These are phyloP conservation scores for Chiroxiphia lanceolata DNA, from an alignment of 2,797 vertebrate species.

Conservation along the genomic window DNA sequence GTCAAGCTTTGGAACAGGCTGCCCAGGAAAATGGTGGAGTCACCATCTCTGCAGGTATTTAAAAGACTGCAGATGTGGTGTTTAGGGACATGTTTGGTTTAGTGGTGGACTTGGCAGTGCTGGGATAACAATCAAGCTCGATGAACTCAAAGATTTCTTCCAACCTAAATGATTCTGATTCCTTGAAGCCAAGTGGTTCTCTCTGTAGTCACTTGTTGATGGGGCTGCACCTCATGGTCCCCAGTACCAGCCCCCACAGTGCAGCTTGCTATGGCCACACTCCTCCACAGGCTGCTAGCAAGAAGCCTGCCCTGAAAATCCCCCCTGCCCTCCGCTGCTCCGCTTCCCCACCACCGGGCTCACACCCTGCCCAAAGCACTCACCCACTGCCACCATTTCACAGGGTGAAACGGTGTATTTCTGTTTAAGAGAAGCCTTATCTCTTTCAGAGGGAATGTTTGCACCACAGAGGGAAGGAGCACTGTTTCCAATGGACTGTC, in stretches of 20 bases:
- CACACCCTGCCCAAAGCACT: not conserved
- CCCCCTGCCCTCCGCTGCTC: no score
- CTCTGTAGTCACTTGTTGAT: not conserved
- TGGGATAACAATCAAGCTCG: not conserved
- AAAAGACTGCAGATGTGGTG: not conserved
- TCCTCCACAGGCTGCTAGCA: not conserved
- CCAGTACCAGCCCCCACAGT: not conserved
- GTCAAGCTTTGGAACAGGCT: not conserved
- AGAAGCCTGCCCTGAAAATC: not conserved
- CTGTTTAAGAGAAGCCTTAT: not conserved
- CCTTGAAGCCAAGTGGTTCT: not conserved
- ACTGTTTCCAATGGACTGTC: not conserved
- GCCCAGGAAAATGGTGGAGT: not conserved
- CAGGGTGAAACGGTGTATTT: accelerated
- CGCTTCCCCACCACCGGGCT: not conserved
- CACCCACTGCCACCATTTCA: accelerated
- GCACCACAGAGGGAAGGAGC: not conserved
- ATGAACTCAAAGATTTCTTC: not conserved
- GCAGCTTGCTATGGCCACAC: not conserved
- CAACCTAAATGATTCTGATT: not conserved
- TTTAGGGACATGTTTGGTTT: not conserved
- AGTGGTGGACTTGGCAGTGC: not conserved
- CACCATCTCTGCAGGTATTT: not conserved
- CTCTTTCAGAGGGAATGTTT: not conserved
- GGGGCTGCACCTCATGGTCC: not conserved